phyloP scores from a whole-genome alignment of 2,797 vertebrate genomes.

The Enteromius afrohamiltoni region DNA sequence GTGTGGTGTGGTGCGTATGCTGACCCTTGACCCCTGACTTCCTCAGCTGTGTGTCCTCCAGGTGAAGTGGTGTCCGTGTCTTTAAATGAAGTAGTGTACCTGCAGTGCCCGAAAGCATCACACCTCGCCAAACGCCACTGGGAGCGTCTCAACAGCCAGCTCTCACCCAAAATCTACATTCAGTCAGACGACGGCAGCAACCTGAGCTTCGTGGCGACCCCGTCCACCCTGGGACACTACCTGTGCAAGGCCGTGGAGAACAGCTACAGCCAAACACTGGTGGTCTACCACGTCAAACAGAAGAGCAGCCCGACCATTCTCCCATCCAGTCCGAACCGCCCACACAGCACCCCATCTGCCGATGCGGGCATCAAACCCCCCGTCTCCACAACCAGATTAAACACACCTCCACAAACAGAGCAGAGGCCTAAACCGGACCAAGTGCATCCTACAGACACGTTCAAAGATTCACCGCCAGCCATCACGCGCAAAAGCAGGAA shows the following conservation, averaged over 20 bases:
- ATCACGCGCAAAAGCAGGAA: slow-evolving; percentile 44
- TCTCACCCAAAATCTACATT: slow-evolving; percentile 73
- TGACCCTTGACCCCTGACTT: slow-evolving; percentile 55
- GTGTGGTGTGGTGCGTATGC: background rate
- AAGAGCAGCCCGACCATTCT: slow-evolving; percentile 58
- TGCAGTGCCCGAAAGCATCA: slow-evolving; percentile 69
- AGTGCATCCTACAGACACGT: slow-evolving; percentile 2
- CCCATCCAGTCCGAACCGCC: slow-evolving; percentile 21
- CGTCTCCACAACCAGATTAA: background rate
- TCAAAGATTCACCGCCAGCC: background rate
- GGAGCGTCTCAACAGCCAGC: slow-evolving; percentile 70
- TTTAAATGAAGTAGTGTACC: slow-evolving; percentile 74
- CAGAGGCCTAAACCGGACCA: slow-evolving; percentile 8
- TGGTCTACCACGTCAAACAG: slow-evolving; percentile 71
- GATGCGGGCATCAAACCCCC: background rate
- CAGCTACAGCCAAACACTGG: slow-evolving; percentile 72
- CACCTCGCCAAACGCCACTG: slow-evolving; percentile 72
- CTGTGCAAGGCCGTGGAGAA: slow-evolving; percentile 75
- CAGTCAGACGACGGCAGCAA: slow-evolving; percentile 65
- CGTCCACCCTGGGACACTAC: slow-evolving; percentile 74
- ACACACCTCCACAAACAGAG: slow-evolving; percentile 40
- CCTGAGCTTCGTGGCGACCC: slow-evolving; percentile 77
- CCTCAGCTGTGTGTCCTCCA: slow-evolving; percentile 63
- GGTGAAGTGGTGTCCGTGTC: slow-evolving; percentile 69
- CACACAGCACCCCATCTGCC: slow-evolving; percentile 33